These are phyloP conservation scores for Caerostris extrusa DNA, from an alignment of 1,140 invertebrate species.

Conservation along the genomic window DNA sequence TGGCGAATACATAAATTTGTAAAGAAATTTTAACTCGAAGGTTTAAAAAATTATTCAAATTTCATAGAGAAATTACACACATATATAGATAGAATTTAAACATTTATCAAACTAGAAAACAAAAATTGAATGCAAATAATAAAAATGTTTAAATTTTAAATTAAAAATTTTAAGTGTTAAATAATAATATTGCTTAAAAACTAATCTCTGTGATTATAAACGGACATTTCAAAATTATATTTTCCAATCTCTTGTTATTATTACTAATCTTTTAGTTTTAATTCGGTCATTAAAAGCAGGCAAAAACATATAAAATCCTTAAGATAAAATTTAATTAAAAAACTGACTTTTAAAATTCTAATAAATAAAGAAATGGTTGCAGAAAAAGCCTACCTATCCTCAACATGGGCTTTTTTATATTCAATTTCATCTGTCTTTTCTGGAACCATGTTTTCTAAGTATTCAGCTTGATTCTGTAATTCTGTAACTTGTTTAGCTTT, in stretches of 20 bases:
- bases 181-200: too few relatives aligned
- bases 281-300: not conserved
- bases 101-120: not conserved
- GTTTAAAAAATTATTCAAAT: too few relatives aligned
- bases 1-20: too few relatives aligned
- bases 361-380: too few relatives aligned
- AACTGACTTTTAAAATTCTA: too few relatives aligned
- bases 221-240: not conserved
- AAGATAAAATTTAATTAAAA: too few relatives aligned
- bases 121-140: not conserved
- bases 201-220: not conserved
- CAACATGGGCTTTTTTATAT: slow-evolving; percentile 94
- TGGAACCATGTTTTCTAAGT: slow-evolving; percentile 95
- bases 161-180: too few relatives aligned
- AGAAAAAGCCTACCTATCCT: slow-evolving; percentile 83
- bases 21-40: too few relatives aligned
- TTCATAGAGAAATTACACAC: too few relatives aligned
- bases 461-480: slow-evolving; percentile 95
- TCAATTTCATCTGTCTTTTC: slow-evolving; percentile 97
- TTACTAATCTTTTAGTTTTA: not conserved
- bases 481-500: slow-evolving; percentile 95
- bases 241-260: not conserved
- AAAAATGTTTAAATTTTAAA: not conserved
- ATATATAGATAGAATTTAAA: too few relatives aligned
- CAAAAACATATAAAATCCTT: too few relatives aligned